A percentile compares a stretch with the other conserved stretches of the same genome.
Evolutionary conservation across 2,797 vertebrate genomes (phyloP).

Genomic region (Heliangelus exortis): DNA sequence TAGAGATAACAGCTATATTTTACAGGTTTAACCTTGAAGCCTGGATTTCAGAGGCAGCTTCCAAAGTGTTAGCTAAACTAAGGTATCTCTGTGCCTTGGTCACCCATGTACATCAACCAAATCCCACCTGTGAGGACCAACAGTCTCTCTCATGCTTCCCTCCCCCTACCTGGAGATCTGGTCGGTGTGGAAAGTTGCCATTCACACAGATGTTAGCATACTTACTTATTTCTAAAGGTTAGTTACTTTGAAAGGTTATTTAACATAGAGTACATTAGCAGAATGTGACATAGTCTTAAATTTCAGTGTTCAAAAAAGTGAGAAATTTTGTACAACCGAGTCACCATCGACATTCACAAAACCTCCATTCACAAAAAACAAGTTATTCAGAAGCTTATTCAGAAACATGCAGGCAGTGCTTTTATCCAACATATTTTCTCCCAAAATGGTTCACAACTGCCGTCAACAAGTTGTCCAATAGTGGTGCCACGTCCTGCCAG

Average conservation of each 20-base stretch:
- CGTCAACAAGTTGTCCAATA: neutral
- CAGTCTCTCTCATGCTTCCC: neutral
- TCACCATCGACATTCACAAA: neutral
- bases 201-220: conserved; percentile 53
- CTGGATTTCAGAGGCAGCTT: conserved; percentile 68
- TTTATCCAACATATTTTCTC: neutral
- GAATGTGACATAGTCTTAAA: conserved; percentile 44
- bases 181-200: conserved; percentile 70
- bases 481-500: neutral
- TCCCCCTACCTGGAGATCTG: conserved; percentile 44
- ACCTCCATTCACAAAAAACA: neutral
- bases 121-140: conserved; percentile 48
- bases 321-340: conserved; percentile 37
- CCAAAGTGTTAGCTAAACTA: conserved; percentile 64
- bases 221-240: conserved; percentile 47
- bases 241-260: conserved; percentile 70
- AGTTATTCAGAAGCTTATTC: neutral
- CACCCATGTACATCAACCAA: conserved; percentile 52
- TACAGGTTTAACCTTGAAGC: conserved; percentile 62
- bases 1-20: conserved; percentile 37
- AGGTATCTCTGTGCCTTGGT: conserved; percentile 55
- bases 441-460: neutral
- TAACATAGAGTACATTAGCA: conserved; percentile 52
- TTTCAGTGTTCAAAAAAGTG: conserved; percentile 53
- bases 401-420: neutral